These are phyloP conservation scores for Papilio xuthus DNA, from an alignment of 1,140 invertebrate species.

Conservation along the genomic window DNA sequence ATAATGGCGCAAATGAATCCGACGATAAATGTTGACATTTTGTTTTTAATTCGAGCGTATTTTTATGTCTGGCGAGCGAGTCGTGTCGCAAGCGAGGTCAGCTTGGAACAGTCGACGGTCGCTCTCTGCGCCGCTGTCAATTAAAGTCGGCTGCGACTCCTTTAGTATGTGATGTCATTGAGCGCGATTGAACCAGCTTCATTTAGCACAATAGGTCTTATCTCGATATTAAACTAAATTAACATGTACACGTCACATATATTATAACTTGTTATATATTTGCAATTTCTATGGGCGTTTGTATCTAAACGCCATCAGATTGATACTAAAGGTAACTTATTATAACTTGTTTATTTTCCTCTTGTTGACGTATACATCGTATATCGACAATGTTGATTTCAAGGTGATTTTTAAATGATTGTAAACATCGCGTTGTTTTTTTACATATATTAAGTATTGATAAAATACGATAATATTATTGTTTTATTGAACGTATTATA, in stretches of 20 bases:
- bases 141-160: slow-evolving; percentile 70
- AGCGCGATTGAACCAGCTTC: slow-evolving; percentile 61
- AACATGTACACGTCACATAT: background rate
- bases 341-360: slow-evolving; percentile 32
- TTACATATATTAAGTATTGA: background rate
- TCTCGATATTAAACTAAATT: background rate
- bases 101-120: slow-evolving; percentile 62
- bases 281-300: slow-evolving; percentile 16
- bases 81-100: slow-evolving; percentile 64
- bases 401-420: slow-evolving; percentile 12
- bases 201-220: slow-evolving; percentile 52
- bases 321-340: slow-evolving; percentile 9
- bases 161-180: slow-evolving; percentile 76
- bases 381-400: background rate
- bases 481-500: too few relatives aligned
- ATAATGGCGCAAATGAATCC: slow-evolving; percentile 69
- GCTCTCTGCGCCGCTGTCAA: slow-evolving; percentile 66
- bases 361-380: slow-evolving; percentile 13
- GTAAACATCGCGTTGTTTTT: background rate
- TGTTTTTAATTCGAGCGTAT: slow-evolving; percentile 49
- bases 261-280: background rate
- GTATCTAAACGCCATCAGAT: slow-evolving; percentile 6
- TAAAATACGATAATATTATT: background rate
- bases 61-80: slow-evolving; percentile 47
- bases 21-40: slow-evolving; percentile 63